phyloP scores from a whole-genome alignment of 2,797 vertebrate genomes.

The Spheniscus humboldti region DNA sequence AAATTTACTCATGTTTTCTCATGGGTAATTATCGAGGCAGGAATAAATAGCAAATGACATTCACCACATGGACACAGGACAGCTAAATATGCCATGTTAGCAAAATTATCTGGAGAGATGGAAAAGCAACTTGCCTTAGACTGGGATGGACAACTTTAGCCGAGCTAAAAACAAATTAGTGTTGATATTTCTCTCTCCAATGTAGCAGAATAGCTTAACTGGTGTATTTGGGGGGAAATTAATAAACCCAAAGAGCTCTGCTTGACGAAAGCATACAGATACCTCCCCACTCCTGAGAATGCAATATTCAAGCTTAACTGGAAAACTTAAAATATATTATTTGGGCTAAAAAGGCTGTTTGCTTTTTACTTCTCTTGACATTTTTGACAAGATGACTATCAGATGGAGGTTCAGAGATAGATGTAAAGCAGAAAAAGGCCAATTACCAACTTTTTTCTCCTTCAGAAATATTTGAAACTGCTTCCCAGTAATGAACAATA shows the following conservation, averaged over 20 bases:
- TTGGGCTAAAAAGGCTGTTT: slow-evolving; percentile 1
- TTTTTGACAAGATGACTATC: slow-evolving; percentile 20
- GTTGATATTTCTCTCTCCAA: background rate
- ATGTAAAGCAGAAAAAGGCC: background rate
- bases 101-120: background rate
- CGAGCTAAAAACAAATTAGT: background rate
- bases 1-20: background rate
- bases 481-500: background rate
- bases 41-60: background rate
- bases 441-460: background rate
- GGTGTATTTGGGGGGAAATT: background rate
- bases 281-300: background rate
- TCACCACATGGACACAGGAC: background rate
- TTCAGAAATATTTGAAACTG: background rate
- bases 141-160: background rate
- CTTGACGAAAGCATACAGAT: background rate
- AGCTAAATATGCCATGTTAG: background rate
- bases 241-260: background rate
- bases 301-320: background rate
- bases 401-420: background rate
- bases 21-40: background rate
- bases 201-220: background rate
- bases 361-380: background rate
- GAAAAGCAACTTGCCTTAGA: background rate
- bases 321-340: background rate